Percentiles rank a stretch among this genome's conserved stretches.
Evolutionary conservation across 2,888 invertebrate species (phyloP).

Genomic region (Hirudinaria manillensis): DNA sequence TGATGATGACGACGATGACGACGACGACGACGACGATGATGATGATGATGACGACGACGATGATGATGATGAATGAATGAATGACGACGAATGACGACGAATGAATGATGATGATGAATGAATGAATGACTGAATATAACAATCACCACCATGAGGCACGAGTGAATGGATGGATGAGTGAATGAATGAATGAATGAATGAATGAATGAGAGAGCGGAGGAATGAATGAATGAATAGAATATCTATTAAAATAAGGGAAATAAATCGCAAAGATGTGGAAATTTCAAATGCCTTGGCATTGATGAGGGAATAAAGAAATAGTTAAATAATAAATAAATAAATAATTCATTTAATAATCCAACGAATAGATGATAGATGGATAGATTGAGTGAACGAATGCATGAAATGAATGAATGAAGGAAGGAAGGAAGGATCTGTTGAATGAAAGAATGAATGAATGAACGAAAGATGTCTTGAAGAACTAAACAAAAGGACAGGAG

Average conservation of each 20-base stretch:
- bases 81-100: neutral
- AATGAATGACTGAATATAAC: neutral
- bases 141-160: neutral
- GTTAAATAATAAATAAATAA: neutral
- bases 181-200: neutral
- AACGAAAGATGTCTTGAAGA: neutral
- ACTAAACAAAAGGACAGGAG: neutral
- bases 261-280: too few species aligned
- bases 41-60: too few species aligned
- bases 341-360: neutral
- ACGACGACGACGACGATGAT: too few species aligned
- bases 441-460: neutral
- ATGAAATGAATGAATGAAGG: neutral
- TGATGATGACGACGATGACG: too few species aligned
- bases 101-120: neutral
- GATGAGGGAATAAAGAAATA: slow-evolving; percentile 22
- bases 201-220: neutral
- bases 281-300: too few species aligned
- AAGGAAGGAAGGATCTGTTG: neutral
- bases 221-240: neutral
- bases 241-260: neutral
- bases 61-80: neutral
- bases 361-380: neutral
- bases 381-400: neutral
- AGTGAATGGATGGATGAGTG: neutral